Percentiles rank a stretch among this genome's conserved stretches.
These are phyloP conservation scores for Tauraco hartlaubi DNA, from an alignment of 2,797 vertebrate genomes.

Conservation along the genomic window DNA sequence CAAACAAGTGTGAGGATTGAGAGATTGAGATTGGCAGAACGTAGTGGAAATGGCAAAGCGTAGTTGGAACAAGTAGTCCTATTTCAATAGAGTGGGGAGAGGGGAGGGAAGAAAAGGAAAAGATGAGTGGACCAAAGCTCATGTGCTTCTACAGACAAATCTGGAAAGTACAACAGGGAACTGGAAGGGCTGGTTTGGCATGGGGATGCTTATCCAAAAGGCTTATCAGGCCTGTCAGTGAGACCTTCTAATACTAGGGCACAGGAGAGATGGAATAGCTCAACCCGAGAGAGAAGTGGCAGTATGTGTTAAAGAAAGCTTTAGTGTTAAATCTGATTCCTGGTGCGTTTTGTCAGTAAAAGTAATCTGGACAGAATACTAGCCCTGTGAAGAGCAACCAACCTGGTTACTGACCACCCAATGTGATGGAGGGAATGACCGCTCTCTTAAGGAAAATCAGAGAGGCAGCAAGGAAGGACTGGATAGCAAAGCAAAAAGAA, in stretches of 20 bases:
- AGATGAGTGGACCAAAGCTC: not conserved
- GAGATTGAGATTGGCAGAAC: not conserved
- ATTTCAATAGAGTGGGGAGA: not conserved
- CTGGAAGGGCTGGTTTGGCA: not conserved
- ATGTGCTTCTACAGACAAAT: not conserved
- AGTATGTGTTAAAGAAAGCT: not conserved
- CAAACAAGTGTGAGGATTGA: not conserved
- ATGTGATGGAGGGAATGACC: accelerated
- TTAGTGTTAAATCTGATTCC: not conserved
- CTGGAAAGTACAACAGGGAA: not conserved
- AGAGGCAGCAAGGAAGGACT: not conserved
- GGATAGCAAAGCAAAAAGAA: not conserved
- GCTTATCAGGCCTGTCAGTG: not conserved
- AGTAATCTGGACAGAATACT: not conserved
- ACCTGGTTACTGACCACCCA: not conserved
- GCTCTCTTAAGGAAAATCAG: not conserved
- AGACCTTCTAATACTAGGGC: not conserved
- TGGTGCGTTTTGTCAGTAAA: not conserved
- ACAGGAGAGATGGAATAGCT: not conserved
- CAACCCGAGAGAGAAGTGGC: not conserved
- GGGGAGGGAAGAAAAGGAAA: accelerated
- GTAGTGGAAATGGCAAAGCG: not conserved
- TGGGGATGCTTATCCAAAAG: not conserved
- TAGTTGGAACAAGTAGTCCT: not conserved
- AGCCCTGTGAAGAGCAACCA: not conserved